A percentile compares a stretch with the other conserved stretches of the same genome.
These are phyloP conservation scores for Proales similis DNA, from an alignment of 1,140 invertebrate genomes.

Conservation along the genomic window DNA sequence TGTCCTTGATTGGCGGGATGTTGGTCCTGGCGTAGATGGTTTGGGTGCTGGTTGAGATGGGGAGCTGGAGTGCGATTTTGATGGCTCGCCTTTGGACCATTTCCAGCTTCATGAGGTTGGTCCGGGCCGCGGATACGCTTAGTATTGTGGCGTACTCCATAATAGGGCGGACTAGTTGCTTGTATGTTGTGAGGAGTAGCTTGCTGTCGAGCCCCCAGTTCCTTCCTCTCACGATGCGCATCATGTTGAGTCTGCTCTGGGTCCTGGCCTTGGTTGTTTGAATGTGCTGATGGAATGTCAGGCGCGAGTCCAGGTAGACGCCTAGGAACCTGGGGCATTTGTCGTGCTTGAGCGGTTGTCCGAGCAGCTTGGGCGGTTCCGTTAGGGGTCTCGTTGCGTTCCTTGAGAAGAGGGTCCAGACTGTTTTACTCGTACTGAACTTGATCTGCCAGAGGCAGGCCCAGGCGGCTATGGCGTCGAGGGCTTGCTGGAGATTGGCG, in stretches of 20 bases:
- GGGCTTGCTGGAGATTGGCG: not conserved
- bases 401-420: too few species aligned
- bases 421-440: too few species aligned
- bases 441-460: not conserved
- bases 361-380: too few species aligned
- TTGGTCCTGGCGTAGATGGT: too few species aligned
- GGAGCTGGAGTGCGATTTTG: slow-evolving; percentile 1
- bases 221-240: not conserved
- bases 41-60: not conserved
- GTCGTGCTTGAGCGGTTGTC: too few species aligned
- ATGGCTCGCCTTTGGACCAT: not conserved
- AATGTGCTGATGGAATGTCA: not conserved
- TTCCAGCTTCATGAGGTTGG: not conserved
- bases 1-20: too few species aligned
- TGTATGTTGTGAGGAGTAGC: not conserved
- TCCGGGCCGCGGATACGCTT: not conserved
- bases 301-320: too few species aligned
- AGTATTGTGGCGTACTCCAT: not conserved
- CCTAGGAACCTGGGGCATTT: too few species aligned
- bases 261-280: not conserved
- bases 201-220: slow-evolving; percentile 4
- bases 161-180: not conserved
- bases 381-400: too few species aligned
- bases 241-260: slow-evolving; percentile 6
- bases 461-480: not conserved